phyloP scores from a whole-genome alignment of 2,888 invertebrate genomes.

The Tipula vernalis region DNA sequence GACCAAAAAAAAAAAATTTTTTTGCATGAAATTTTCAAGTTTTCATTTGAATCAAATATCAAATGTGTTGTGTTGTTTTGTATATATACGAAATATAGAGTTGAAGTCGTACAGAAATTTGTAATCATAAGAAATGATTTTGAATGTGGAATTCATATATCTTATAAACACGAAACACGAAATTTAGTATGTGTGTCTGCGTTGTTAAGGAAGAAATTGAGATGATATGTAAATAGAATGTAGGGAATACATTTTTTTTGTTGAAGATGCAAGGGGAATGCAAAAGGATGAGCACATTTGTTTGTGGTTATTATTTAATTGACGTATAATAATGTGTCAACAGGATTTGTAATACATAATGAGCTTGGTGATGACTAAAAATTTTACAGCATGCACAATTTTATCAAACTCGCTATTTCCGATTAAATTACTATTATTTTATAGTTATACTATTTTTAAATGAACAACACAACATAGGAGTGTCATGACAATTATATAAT shows the following conservation, averaged over 20 bases:
- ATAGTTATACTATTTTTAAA: neutral
- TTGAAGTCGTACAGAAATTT: neutral
- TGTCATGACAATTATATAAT: neutral
- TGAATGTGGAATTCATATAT: neutral
- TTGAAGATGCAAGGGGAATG: neutral
- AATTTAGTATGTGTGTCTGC: neutral
- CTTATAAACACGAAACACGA: neutral
- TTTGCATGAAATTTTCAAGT: neutral
- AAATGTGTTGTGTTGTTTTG: neutral
- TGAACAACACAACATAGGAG: neutral
- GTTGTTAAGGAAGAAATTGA: neutral
- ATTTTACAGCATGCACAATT: neutral
- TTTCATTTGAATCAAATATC: conserved; percentile 4
- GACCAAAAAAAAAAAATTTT: neutral
- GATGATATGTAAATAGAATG: neutral
- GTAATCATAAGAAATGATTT: neutral
- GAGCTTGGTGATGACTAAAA: neutral
- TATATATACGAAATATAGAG: neutral
- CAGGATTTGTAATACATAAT: neutral
- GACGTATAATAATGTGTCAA: neutral
- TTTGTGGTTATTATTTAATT: neutral
- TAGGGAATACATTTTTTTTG: neutral
- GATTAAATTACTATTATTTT: neutral
- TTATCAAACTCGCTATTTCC: neutral
- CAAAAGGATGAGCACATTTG: neutral